phyloP scores from a whole-genome alignment of 2,888 invertebrate species.

The Monopis laevigella region DNA sequence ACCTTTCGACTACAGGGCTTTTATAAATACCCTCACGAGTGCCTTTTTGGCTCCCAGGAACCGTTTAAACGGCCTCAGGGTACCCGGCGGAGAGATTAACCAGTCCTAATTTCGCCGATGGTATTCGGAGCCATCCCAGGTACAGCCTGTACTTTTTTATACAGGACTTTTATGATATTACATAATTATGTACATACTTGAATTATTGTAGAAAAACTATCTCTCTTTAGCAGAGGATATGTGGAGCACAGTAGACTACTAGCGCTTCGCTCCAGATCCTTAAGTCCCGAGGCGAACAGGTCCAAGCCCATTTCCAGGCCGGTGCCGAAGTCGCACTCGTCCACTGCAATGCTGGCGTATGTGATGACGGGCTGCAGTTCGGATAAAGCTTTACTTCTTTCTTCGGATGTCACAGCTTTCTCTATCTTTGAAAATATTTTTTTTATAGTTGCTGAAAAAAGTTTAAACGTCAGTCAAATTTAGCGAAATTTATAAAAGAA shows the following conservation, averaged over 20 bases:
- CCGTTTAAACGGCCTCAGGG: too few species aligned
- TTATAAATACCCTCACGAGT: too few species aligned
- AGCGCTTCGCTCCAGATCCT: constrained; percentile 72
- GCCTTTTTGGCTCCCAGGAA: too few species aligned
- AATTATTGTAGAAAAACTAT: constrained; percentile 77
- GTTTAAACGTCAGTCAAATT: background rate
- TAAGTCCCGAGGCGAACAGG: constrained; percentile 80
- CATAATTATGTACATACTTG: constrained; percentile 45
- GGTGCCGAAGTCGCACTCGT: constrained; percentile 96
- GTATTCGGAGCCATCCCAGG: too few species aligned
- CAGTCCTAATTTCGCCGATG: too few species aligned
- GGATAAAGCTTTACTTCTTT: constrained; percentile 70
- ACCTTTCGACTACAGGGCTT: too few species aligned
- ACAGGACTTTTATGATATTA: too few species aligned
- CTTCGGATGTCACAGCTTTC: constrained; percentile 64
- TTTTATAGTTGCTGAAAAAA: constrained; percentile 70
- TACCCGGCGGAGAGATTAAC: too few species aligned
- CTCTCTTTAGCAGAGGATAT: constrained; percentile 78
- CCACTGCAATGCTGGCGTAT: constrained; percentile 87
- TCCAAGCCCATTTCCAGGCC: constrained; percentile 89
- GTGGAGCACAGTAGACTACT: constrained; percentile 74
- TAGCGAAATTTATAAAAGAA: too few species aligned
- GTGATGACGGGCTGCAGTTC: constrained; percentile 84
- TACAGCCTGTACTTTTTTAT: too few species aligned
- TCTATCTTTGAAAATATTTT: constrained; percentile 74